A percentile compares a stretch with the other conserved stretches of the same genome.
Conservation (phyloP, 1,140 invertebrate species). For the Sweltsa coloradensis region DNA sequence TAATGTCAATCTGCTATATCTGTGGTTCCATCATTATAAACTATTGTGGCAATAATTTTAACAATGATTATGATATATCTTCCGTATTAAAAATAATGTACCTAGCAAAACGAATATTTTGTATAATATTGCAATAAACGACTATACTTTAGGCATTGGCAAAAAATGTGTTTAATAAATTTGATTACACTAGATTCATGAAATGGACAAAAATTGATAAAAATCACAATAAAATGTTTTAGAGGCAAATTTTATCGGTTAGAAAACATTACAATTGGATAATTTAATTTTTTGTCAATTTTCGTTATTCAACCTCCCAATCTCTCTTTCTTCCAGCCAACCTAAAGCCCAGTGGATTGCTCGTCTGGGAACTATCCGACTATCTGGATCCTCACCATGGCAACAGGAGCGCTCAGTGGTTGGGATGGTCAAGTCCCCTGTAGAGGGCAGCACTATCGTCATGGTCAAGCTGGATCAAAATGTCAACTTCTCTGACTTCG, state of each 20-base stretch:
- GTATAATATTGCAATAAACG: no score
- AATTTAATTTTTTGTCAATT: background rate
- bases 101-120: no score
- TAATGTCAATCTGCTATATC: no score
- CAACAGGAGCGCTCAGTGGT: constrained; percentile 72
- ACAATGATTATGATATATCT: no score
- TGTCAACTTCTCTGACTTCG: constrained; percentile 64
- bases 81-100: no score
- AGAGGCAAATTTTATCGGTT: background rate
- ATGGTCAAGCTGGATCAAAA: constrained; percentile 67
- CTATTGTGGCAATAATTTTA: no score
- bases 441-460: constrained; percentile 73
- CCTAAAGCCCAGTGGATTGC: constrained; percentile 75
- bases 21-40: no score
- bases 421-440: constrained; percentile 79
- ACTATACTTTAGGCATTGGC: no score
- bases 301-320: constrained; percentile 14
- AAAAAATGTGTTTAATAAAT: no score
- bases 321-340: constrained; percentile 55
- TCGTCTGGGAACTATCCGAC: constrained; percentile 58
- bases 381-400: constrained; percentile 70
- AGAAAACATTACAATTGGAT: background rate
- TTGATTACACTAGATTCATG: no score
- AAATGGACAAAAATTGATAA: no score
- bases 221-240: no score